Evolutionary conservation across 64 coral and sea anemone species (phyloP), one percentile per base, ranked within the genome.

Genomic region (Astreopora myriophthalma): DNA sequence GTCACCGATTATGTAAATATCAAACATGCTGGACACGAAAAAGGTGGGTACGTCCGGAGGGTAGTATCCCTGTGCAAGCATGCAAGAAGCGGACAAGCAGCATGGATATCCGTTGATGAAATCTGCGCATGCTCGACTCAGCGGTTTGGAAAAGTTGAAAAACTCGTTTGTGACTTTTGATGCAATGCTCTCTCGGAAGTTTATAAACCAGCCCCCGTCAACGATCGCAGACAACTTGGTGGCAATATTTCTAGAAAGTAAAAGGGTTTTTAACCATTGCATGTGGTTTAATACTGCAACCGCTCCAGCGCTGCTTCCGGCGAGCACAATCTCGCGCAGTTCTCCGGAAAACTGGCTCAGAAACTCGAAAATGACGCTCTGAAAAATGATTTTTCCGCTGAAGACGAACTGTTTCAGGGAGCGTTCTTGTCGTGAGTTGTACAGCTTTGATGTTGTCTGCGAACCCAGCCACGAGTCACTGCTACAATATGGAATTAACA

Each of bases 321-420:
- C 32, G 9, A 83, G 65, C 8, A 83, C 79, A 83, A 83, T 34
- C 22, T 83, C 55, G 11, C 32, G 79, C 2, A 19, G 55, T 2
- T 19, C 52, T 34, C 25, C 22, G 0, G 61, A 65, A 10, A 17
- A 22, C 17, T 83, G 79, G 33, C 19, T 6, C 17, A 83, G 29
- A 8, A 83, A 61, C 22, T 83, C 79, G 9, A 37, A 13, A 83
- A 83, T 83, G 3, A 64, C 79, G 55, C 79, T 83, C 39, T 83
- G 79, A 64, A 83, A 83, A 64, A 83, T 65, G 34, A 83, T 83
- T 83, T 83, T 83, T 7, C 79, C 79, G 29, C 79, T 65, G 57
- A 83, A 83, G 25, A 83, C 30, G 39, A 83, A 83, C 20, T 66
- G 6, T 3, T 64, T 22, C 6, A 1, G 3, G 34, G 6, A 12